A percentile compares a stretch with the other conserved stretches of the same genome.
Evolutionary conservation across 1,140 invertebrate species (phyloP).

Genomic region (Asobara japonica): DNA sequence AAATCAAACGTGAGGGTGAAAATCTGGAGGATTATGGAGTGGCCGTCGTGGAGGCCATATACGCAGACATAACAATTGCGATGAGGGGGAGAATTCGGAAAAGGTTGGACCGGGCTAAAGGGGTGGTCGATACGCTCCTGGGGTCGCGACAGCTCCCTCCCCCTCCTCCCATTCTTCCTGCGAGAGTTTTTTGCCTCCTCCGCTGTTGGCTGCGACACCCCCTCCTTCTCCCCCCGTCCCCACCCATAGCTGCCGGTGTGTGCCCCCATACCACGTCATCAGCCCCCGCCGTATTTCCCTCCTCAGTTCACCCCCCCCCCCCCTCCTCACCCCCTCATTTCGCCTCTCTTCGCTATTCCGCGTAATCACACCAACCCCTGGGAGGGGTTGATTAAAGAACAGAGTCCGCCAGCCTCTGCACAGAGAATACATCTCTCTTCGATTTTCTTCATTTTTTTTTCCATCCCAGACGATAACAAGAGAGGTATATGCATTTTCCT

Average conservation of each 20-base stretch:
- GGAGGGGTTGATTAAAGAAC: slow-evolving; percentile 66
- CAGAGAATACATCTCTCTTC: slow-evolving; percentile 16
- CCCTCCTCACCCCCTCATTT: slow-evolving; percentile 16
- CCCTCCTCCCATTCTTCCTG: slow-evolving; percentile 57
- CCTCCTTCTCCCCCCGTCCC: no score
- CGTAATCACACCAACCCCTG: slow-evolving; percentile 59
- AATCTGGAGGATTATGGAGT: not conserved
- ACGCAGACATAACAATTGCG: slow-evolving; percentile 7
- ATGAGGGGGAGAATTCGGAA: slow-evolving; percentile 39
- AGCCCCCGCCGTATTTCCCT: slow-evolving; percentile 14
- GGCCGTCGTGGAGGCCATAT: not conserved
- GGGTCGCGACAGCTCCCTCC: slow-evolving; percentile 55
- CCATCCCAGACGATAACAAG: no score
- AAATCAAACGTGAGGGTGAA: not conserved
- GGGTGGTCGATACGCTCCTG: slow-evolving; percentile 64
- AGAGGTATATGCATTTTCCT: no score
- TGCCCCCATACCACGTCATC: no score
- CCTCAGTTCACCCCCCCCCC: slow-evolving; percentile 10
- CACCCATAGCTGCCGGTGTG: slow-evolving; percentile 34
- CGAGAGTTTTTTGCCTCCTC: slow-evolving; percentile 61
- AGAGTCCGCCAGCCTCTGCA: slow-evolving; percentile 45
- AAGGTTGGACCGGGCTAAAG: slow-evolving; percentile 35
- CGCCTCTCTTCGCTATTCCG: slow-evolving; percentile 48
- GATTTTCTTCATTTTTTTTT: not conserved
- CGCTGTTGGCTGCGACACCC: slow-evolving; percentile 46